These are phyloP conservation scores for Propsilocerus akamusi DNA, from an alignment of 1,140 invertebrate genomes.

Conservation along the genomic window DNA sequence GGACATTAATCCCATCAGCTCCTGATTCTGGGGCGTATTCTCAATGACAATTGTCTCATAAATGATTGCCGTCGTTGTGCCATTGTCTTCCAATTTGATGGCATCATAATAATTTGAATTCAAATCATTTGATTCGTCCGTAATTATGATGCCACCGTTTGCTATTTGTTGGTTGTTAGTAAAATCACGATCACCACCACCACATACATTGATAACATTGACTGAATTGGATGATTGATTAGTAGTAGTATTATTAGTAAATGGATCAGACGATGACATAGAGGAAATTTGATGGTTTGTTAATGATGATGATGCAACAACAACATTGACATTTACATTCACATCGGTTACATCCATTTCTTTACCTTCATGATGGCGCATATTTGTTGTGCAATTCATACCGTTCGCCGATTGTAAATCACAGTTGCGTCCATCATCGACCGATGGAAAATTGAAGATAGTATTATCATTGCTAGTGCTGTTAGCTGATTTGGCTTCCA, in stretches of 20 bases:
- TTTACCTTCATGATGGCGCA: neutral
- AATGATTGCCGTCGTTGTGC: slow-evolving; percentile 2
- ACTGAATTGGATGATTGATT: slow-evolving; percentile 1
- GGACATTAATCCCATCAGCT: neutral
- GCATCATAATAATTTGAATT: neutral
- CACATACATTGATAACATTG: slow-evolving; percentile 3
- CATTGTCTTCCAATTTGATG: slow-evolving; percentile 1
- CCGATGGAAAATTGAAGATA: neutral
- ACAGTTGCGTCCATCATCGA: neutral
- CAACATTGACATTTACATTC: neutral
- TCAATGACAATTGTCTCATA: slow-evolving; percentile 6
- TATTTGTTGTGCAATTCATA: neutral
- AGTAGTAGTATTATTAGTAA: slow-evolving; percentile 4
- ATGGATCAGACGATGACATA: neutral
- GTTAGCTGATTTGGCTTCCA: slow-evolving; percentile 4
- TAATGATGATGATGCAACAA: slow-evolving; percentile 4
- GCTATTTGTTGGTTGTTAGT: too few species aligned
- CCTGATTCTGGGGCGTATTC: neutral
- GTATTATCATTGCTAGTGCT: neutral
- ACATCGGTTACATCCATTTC: neutral
- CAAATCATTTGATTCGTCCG: neutral
- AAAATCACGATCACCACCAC: neutral
- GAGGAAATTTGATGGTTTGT: neutral
- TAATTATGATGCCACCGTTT: neutral
- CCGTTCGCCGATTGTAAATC: neutral